Evolutionary conservation across 2,113 vertebrate species (phyloP).

Genomic region (Catharus minimus): DNA sequence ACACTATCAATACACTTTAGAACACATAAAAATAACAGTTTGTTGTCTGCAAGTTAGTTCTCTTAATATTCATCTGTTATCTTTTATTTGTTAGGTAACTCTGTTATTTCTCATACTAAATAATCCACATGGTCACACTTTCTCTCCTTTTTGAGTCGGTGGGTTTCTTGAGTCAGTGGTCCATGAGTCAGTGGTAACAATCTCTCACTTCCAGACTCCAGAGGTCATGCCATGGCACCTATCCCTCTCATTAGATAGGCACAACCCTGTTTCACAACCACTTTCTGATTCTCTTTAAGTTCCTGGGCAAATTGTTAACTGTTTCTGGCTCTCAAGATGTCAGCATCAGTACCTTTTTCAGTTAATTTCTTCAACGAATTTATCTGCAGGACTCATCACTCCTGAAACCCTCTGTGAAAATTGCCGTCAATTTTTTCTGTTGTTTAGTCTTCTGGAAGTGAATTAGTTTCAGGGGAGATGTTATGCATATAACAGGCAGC

Average conservation of each 20-base stretch:
- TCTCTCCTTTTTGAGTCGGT: fast-evolving
- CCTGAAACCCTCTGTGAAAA: not conserved
- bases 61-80: not conserved
- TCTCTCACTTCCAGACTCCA: not conserved
- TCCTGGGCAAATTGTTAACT: not conserved
- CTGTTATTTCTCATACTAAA: fast-evolving
- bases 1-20: not conserved
- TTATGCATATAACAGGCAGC: not conserved
- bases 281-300: not conserved
- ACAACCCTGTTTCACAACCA: fast-evolving
- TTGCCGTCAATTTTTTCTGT: not conserved
- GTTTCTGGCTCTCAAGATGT: not conserved
- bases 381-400: not conserved
- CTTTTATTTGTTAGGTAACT: not conserved
- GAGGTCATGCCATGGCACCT: not conserved
- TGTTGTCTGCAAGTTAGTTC: not conserved
- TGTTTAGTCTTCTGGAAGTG: not conserved
- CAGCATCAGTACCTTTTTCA: not conserved
- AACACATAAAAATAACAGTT: not conserved
- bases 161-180: not conserved
- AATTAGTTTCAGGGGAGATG: not conserved
- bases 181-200: not conserved
- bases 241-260: not conserved
- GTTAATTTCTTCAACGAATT: not conserved
- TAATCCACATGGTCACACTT: not conserved